Evolutionary conservation across 2,888 invertebrate species (phyloP), one percentile per base, ranked within the genome.

Genomic region (Ischnura elegans): DNA sequence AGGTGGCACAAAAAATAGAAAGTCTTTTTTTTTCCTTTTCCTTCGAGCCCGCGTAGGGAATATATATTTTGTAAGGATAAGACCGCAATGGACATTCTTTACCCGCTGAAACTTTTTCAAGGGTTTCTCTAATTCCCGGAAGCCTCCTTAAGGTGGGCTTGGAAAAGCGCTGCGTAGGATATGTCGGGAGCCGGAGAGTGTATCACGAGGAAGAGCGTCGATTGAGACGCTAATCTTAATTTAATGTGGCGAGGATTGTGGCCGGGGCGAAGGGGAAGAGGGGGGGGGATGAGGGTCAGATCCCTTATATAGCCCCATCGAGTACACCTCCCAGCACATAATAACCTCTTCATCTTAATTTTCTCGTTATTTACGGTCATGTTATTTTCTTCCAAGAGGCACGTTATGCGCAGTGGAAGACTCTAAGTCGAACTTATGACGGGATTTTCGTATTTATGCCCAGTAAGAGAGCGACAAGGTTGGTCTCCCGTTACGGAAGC

Each of bases 361-460:
- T 76, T 87, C 87, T 36, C 51, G 47, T 87, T 87, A 87, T 87
- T 87, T 87, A 87, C 51, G 87, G 51, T 87, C 87, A 13, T 51
- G n/a, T 87, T 87, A 46, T 87, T 87, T 51, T 47, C 87, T 45
- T 29, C 66, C 66, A 29, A 6, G 36, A 76, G 66, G 66, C 66
- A 76, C 66, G 29, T 76, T 76, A 76, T 76, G 66, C 66, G 66
- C 66, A 29, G 66, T 29, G n/a, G 47, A 51, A 87, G 87, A 87
- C 87, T 87, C 43, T 87, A 87, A 87, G 87, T 51, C 87, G 87
- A 87, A 87, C 47, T 87, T 87, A 87, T 87, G 87, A 87, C 87
- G 87, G 87, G 87, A 87, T 87, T 87, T 87, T 19, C 47, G 47
- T 51, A 87, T 87, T 87, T 87, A 87, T 87, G 19, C 87, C 51